Evolutionary conservation across 2,113 vertebrate genomes (phyloP), one percentile per base, ranked within the genome.

Genomic region (Lonchura striata): DNA sequence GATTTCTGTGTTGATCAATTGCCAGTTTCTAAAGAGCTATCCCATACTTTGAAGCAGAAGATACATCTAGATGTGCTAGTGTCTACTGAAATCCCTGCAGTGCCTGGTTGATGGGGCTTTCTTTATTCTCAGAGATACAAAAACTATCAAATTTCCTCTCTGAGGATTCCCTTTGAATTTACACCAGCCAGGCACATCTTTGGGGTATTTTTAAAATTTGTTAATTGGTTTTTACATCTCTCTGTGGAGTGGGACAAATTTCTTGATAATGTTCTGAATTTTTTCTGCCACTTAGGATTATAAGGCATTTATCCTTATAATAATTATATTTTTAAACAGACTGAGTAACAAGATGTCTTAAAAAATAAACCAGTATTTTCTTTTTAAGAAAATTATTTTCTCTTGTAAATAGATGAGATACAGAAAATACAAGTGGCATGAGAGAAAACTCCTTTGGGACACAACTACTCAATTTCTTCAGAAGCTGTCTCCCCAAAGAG

Each of bases 391-490:
- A 96, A 89, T 56, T 65, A 81, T 87, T 64, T 97, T 96, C 90
- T 81, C 93, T 94, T 97, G 96, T 95, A 98, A 98, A 98, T 97
- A 98, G 96, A 98, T 98, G 96, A 98, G 91, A 80, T 95, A 97
- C 59, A 97, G 87, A 96, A 97, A 97, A 94, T 78, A 60, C 59
- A 97, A 96, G 93, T 95, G 93, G 91, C 92, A 97, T 97, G 95
- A 97, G 95, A 92, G 92, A 94, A 93, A 81, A 98, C 94, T 97
- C 94, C 95, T 97, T 89, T 85, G 95, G 97, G 96, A 97, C 96
- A 96, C 78, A 82, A 96, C 83, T 84, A 92, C 68, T 97, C 71
- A 71, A 24, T 95, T 97, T 96, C 88, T 97, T 81, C 88, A 95
- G 85, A 89, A 97, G 88, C 59, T 82, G 44, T 88, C 90, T 82